These are phyloP conservation scores for human DNA, from an alignment of 2,113 vertebrate species.

Conservation along the genomic window GRCh38 chr9:105454001-105454500, in stretches of 20 bases:
- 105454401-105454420: background rate
- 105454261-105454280: background rate
- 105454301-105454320: conserved; percentile 4
- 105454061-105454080: conserved; percentile 14
- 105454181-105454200: background rate
- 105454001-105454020: conserved; percentile 27
- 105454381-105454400: background rate
- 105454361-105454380: conserved; percentile 4
- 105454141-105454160: conserved; percentile 42
- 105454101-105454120: conserved; percentile 33
- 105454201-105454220: background rate
- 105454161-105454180: background rate
- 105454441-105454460: background rate
- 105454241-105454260: background rate
- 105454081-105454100: conserved; percentile 14
- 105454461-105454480: background rate
- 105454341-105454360: conserved; percentile 25
- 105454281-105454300: background rate
- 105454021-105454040: background rate
- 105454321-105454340: background rate
- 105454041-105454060: conserved; percentile 28
- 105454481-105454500: background rate
- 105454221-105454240: background rate
- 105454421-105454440: conserved; percentile 5
- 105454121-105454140: background rate